These are phyloP conservation scores for Sciaenops ocellatus DNA, from an alignment of 2,797 vertebrate genomes.

Conservation along the genomic window DNA sequence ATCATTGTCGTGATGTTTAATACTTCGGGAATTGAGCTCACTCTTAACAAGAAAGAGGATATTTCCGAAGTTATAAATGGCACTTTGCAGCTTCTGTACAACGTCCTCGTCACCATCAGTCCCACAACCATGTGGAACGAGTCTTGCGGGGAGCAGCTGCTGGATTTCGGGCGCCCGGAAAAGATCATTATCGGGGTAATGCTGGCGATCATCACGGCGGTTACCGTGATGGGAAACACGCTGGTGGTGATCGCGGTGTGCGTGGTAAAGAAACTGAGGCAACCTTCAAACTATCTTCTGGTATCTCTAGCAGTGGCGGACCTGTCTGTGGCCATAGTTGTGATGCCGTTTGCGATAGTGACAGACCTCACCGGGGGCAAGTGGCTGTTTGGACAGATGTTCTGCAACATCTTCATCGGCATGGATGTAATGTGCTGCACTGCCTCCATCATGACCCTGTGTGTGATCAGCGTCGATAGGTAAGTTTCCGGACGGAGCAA, in stretches of 20 bases:
- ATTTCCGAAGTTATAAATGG: constrained; percentile 84
- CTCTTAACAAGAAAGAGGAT: constrained; percentile 77
- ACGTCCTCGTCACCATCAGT: constrained; percentile 66
- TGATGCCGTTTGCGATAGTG: constrained; percentile 90
- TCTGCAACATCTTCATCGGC: constrained; percentile 89
- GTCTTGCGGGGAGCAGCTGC: constrained; percentile 84
- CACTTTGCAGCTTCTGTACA: constrained; percentile 76
- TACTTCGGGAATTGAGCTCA: constrained; percentile 82
- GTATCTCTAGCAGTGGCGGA: constrained; percentile 88
- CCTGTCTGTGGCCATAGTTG: constrained; percentile 86
- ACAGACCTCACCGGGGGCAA: constrained; percentile 89
- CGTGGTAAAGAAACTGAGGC: constrained; percentile 88
- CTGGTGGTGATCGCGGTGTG: constrained; percentile 88
- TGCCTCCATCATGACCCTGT: constrained; percentile 89
- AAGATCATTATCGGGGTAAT: constrained; percentile 87
- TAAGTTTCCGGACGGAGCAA: constrained; percentile 72
- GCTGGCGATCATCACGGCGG: constrained; percentile 86
- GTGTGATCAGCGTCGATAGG: constrained; percentile 90
- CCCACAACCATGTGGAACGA: constrained; percentile 83
- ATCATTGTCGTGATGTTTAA: constrained; percentile 86
- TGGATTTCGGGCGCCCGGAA: constrained; percentile 82
- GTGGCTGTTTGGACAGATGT: constrained; percentile 89
- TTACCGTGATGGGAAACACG: constrained; percentile 89
- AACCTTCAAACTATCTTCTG: constrained; percentile 88
- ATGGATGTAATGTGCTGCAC: constrained; percentile 92